A percentile compares a stretch with the other conserved stretches of the same genome.
phyloP scores from a whole-genome alignment of 2,888 invertebrate genomes.

The Campoplex capitator region DNA sequence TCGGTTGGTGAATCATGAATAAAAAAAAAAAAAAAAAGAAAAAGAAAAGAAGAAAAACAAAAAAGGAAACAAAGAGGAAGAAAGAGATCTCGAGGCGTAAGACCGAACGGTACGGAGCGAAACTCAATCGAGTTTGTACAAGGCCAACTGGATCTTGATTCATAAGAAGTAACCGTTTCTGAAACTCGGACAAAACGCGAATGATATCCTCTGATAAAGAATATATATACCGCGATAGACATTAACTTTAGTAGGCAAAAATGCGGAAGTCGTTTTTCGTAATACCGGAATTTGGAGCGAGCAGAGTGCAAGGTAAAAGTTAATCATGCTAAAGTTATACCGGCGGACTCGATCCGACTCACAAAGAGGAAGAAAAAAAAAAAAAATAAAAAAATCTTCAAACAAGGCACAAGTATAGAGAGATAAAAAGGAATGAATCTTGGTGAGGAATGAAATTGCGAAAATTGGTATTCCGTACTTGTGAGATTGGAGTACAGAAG shows the following conservation, averaged over 20 bases:
- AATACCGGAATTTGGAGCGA: slow-evolving; percentile 36
- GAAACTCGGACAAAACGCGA: slow-evolving; percentile 13
- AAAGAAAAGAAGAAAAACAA: neutral
- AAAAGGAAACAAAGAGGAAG: slow-evolving; percentile 13
- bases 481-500: slow-evolving; percentile 24
- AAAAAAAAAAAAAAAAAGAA: slow-evolving; percentile 21
- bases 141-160: slow-evolving; percentile 38
- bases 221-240: neutral
- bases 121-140: slow-evolving; percentile 26
- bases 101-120: neutral
- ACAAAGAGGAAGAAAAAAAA: neutral
- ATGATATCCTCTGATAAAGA: slow-evolving; percentile 30
- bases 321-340: slow-evolving; percentile 53
- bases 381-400: slow-evolving; percentile 7
- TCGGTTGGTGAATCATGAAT: slow-evolving; percentile 33
- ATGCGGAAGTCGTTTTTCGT: slow-evolving; percentile 50
- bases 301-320: slow-evolving; percentile 33
- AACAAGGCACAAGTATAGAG: neutral
- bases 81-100: slow-evolving; percentile 6
- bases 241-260: slow-evolving; percentile 19
- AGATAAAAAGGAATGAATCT: neutral
- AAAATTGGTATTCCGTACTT: slow-evolving; percentile 40
- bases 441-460: slow-evolving; percentile 21
- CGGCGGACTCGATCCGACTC: slow-evolving; percentile 1
- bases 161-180: slow-evolving; percentile 20